These are phyloP conservation scores for Butorides virescens DNA, from an alignment of 2,113 vertebrate genomes.

Conservation along the genomic window DNA sequence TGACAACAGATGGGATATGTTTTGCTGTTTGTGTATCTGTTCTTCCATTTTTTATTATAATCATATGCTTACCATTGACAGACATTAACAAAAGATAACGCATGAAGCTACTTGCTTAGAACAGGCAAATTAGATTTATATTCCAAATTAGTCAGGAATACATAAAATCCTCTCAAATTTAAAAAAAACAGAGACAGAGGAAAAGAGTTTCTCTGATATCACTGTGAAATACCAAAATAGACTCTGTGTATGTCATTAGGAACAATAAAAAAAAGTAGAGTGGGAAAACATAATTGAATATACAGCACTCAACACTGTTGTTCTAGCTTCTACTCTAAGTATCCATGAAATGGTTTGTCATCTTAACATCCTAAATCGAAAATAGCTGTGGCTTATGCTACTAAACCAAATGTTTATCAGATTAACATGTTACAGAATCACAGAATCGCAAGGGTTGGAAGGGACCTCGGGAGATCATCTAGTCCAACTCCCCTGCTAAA, in stretches of 20 bases:
- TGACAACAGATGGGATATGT: not conserved
- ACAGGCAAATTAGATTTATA: not conserved
- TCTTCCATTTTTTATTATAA: not conserved
- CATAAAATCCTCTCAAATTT: not conserved
- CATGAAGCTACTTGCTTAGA: not conserved
- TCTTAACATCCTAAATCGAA: not conserved
- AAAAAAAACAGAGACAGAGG: not conserved
- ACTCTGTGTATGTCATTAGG: not conserved
- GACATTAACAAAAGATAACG: not conserved
- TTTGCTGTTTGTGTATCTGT: not conserved
- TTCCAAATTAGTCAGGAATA: not conserved
- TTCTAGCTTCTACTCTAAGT: not conserved
- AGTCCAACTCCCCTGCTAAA: no score
- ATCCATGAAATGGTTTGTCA: not conserved
- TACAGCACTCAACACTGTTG: not conserved
- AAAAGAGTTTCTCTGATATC: not conserved
- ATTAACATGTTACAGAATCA: not conserved
- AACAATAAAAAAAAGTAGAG: not conserved
- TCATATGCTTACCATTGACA: not conserved
- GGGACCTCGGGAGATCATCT: no score
- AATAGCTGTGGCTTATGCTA: not conserved
- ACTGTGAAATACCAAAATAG: not conserved
- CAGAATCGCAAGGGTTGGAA: no score
- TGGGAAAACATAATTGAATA: not conserved
- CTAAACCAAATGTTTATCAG: not conserved